Base-by-base conservation (phyloP, 1,140 invertebrate species). In the Eupristina koningsbergeri region DNA sequence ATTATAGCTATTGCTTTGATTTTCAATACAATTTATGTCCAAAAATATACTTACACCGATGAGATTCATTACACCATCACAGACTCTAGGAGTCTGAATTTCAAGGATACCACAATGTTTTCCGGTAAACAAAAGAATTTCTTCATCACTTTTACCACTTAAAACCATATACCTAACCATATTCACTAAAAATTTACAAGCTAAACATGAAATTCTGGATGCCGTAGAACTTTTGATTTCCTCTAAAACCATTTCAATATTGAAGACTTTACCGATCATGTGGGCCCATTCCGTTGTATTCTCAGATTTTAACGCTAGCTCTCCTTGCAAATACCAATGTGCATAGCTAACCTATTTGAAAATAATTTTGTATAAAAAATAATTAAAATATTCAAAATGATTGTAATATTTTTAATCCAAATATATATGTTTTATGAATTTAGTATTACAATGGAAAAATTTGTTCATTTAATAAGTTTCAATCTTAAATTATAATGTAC, bases 161-260 rank as follows among this genome's bases (percentile, higher is more conserved):
- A 95, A 94, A 61, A 97, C 97, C 88, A 97, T 97, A 89, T 97
- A 96, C 88, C 97, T 96, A 34, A 97, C 91, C 34, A 98, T 90
- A 0, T 96, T 95, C 58, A 96, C 96, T 0, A 96, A 95, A 93
- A 96, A 96, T 93, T 97, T 96, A 88, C 97, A 98, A 17, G 97
- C 97, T 0, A 96, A 97, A 87, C 97, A 98, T 0, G 96, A 97
- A 6, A 97, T 96, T 90, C 96, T 97, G 0, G 96, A 97, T 96
- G 97, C 96, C 1, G 97, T 95, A 13, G 96, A 97, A 82, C 96
- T 97, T 91, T 97, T 96, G 36, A 97, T 95, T 92, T 97, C 96
- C 86, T 95, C 95, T 81, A 96, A 95, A 5, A 97, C 96, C 92
- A 97, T 96, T 87, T 96, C 95, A 73, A 97, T 89, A 90, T 97